Evolutionary conservation across 2,888 invertebrate genomes (phyloP), one percentile per base, ranked within the genome.

Genomic region (Pocota personata): DNA sequence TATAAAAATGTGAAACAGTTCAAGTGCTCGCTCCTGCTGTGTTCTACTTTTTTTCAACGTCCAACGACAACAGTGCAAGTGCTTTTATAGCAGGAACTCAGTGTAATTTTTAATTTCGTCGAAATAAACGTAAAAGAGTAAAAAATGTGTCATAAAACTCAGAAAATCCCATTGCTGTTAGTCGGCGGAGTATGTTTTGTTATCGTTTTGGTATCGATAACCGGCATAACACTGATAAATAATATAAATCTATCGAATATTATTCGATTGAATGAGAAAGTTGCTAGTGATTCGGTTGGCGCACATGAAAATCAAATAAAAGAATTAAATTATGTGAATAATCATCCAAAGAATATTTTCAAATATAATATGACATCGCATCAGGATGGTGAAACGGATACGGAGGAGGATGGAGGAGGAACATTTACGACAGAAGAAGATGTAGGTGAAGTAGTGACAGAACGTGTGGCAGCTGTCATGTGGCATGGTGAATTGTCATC

Each of bases 151-250:
- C 90, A 90, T 32, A 92, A 92, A 89, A 91, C 90, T 64, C 90
- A 91, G 52, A 92, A 92, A 88, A 90, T 92, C 75, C 92, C 92
- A 19, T 46, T 91, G 69, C 89, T 92, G 79, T 88, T 91, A 77
- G 91, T 93, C 80, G 92, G 92, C 57, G 92, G 93, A 64, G 90
- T 93, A 46, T 90, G 93, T 73, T 93, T 93, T 30, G 92, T 93
- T 50, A 92, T 94, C 82, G 90, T 94, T 7, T 91, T 94, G 79
- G 93, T 94, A 89, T 93, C 93, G 19, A 92, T 93, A 89, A 93
- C 93, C 12, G 93, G 94, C 55, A 92, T 94, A 8, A 94, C 94
- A 37, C 89, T 94, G 67, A 92, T 93, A 82, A 92, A 91, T 82
- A 91, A 92, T 78, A 90, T 92, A 46, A 92, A 92, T 88, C 88